Evolutionary conservation across 2,113 vertebrate genomes (phyloP), one percentile per base, ranked within the genome.

Genomic region (Nematolebias whitei): DNA sequence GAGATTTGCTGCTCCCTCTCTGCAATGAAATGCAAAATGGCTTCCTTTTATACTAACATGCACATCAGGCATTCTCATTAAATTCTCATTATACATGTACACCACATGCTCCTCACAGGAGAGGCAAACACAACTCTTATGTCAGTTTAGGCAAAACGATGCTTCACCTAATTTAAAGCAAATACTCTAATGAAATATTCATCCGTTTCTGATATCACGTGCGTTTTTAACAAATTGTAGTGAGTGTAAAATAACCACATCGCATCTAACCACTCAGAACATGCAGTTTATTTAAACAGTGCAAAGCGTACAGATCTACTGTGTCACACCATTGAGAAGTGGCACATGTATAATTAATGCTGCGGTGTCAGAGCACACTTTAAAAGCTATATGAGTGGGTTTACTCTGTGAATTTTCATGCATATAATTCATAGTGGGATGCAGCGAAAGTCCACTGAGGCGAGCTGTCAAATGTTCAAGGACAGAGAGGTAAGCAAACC

Each of bases 301-400:
- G 1, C 12, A 18, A 0, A 29, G 51, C 48, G 32, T 19, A 23
- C 4, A 20, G 14, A 20, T 50, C 45, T 18, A 12, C 7, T 68
- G 48, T 56, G 58, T 66, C 47, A 9, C 48, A 35, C 2, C 1
- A 29, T 7, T 7, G 16, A 47, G 51, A 57, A 41, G 39, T 8
- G 23, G 23, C 13, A 12, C 12, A 58, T 83, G 44, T 15, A 67
- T 83, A 59, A 75, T 85, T 77, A 29, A 79, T 67, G 45, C 2
- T 38, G 63, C n/a, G 40, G 45, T 66, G 55, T 66, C 38, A 12
- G 8, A 20, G 65, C 40, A n/a, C 54, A 55, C 56, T 75, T 54
- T 71, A 63, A 73, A 70, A 82, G 41, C 43, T 3, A 3, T 19
- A 6, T 22, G 20, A 47, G 58, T 4, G 23, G 12, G n/a, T 53